Evolutionary conservation across 1,140 invertebrate species (phyloP).

Genomic region (Drosophila truncata): DNA sequence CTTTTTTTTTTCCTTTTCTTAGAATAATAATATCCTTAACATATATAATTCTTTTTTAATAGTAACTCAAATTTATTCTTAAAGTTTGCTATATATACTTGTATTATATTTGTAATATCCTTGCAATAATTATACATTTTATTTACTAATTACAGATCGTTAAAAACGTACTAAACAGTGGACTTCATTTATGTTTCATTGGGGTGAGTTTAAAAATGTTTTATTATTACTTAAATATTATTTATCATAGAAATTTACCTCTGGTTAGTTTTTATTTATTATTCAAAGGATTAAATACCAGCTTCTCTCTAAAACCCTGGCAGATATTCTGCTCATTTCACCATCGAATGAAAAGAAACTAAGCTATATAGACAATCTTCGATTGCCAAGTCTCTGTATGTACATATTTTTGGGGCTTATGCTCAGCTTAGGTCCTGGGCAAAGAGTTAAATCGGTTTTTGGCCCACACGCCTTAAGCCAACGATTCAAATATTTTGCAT

Average conservation of each 20-base stretch:
- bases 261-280: not conserved
- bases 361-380: slow-evolving; percentile 1
- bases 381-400: slow-evolving; percentile 23
- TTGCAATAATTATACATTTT: not conserved
- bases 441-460: slow-evolving; percentile 73
- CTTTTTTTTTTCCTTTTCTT: too few species aligned
- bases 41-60: not conserved
- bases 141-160: slow-evolving; percentile 13
- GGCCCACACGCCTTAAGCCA: slow-evolving; percentile 58
- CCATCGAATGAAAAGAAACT: not conserved
- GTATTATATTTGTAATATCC: not conserved
- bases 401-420: slow-evolving; percentile 75
- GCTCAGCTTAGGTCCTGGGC: slow-evolving; percentile 56
- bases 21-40: not conserved
- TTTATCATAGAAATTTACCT: too few species aligned
- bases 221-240: too few species aligned
- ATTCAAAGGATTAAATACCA: not conserved
- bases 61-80: too few species aligned
- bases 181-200: not conserved
- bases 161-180: not conserved
- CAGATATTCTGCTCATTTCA: slow-evolving; percentile 27
- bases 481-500: slow-evolving; percentile 71
- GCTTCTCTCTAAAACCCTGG: not conserved
- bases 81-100: too few species aligned
- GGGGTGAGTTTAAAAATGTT: not conserved